Evolutionary conservation across 2,113 vertebrate species (phyloP), one percentile per base, ranked within the genome.

Genomic region (Hemicordylus capensis): DNA sequence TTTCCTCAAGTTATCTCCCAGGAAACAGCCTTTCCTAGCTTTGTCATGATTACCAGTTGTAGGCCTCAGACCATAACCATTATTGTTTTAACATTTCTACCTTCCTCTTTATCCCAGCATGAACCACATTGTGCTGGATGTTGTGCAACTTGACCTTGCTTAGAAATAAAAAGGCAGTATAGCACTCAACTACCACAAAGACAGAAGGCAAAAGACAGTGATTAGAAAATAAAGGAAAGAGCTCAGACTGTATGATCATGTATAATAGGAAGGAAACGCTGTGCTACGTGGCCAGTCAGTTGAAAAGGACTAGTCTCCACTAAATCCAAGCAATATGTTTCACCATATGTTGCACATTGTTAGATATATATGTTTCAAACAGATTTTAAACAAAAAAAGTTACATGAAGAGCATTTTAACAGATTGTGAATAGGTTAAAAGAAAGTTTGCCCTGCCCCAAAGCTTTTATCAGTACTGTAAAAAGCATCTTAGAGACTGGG

Each of bases 31-130:
- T 93, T 95, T 91, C 92, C 93, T 93, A 91, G 89, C 88, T 77
- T 94, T 92, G 87, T 93, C 94, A 94, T 96, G 95, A 96, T 97
- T 97, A 95, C 93, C 93, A 87, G 87, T 95, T 96, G 90, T 90
- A 95, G 92, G 93, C 87, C 93, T 93, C 89, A 93, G 93, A 96
- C 95, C 93, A 94, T 89, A 95, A 91, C 93, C 92, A 96, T 97
- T 96, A 96, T 93, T 97, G 95, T 95, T 97, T 97, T 97, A 97
- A 96, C 94, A 93, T 94, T 93, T 89, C 91, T 96, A 83, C 93
- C 90, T 96, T 96, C 87, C 87, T 95, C 94, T 96, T 96, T 97
- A 97, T 96, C 96, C 83, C 96, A 95, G 96, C 86, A 8, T 95
- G 96, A 96, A 72, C 76, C 77, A 70, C 85, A 87, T 85, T 94